Base-by-base conservation (phyloP, 2,888 invertebrate species). In the Deilephila porcellus region DNA sequence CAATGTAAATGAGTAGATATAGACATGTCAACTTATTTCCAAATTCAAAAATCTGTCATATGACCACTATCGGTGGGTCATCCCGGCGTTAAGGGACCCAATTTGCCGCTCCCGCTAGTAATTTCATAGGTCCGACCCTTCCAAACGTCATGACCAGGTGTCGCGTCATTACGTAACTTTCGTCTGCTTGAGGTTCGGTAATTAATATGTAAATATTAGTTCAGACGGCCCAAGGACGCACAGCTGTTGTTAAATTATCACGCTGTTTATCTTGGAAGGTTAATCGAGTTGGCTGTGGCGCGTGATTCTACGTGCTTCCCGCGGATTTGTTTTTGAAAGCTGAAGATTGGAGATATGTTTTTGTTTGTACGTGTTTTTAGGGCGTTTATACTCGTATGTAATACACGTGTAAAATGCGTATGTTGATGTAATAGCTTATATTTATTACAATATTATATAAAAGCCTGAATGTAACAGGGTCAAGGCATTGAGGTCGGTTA, bases 101-200 rank as follows among this genome's bases (percentile, higher is more conserved):
- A 90, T 90, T 86, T 77, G 79, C 7, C 60, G 29, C 52, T 72
- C 70, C 53, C 79, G 76, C 81, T 85, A 83, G 85, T 88, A 86
- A 90, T 90, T 89, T 88, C 87, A 87, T 87, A 84, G 81, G 80
- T 79, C 77, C 80, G 82, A 79, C 81, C 84, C 82, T 81, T 79
- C 81, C 79, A 85, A 82, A 87, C 82, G 89, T 90, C 90, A 86
- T 76, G 73, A 78, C 77, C 92, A 91, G 87, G 88, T 88, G 90
- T 82, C 84, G 86, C 82, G 87, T 86, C 86, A 80, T 80, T 78
- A 79, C 78, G 83, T 77, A 85, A 86, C 81, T 83, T 72, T 32
- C 60, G 62, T 63, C 59, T 71, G 56, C 70, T 63, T 71, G 73
- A 71, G 75, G 59, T 74, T 75, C 71, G 62, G 56, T 63, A 76